These are phyloP conservation scores for Catagonus wagneri DNA, from an alignment of 2,113 vertebrate species.

Conservation along the genomic window DNA sequence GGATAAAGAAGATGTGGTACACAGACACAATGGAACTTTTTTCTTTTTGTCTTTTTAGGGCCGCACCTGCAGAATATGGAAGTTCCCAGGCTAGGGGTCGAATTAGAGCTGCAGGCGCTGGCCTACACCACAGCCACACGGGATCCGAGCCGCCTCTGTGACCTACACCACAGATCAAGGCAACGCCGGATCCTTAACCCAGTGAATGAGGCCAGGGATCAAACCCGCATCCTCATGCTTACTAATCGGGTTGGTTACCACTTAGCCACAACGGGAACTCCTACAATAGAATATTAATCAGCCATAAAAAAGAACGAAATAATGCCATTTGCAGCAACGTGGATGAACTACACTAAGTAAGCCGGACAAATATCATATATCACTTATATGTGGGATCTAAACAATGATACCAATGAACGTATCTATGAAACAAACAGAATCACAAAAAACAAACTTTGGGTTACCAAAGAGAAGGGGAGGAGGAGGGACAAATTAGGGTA, in stretches of 20 bases:
- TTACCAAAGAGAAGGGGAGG: not conserved
- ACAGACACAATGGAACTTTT: fast-evolving
- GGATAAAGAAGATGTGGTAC: fast-evolving
- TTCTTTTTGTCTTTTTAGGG: too few relatives aligned
- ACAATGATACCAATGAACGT: not conserved
- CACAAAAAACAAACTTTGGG: too few relatives aligned
- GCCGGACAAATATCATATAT: not conserved
- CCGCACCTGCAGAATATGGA: too few relatives aligned
- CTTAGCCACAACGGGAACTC: not conserved
- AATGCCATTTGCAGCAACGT: not conserved
- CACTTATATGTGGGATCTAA: not conserved
- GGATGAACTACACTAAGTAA: not conserved
- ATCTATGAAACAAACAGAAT: not conserved
- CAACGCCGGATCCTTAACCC: too few relatives aligned
- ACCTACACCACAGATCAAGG: too few relatives aligned
- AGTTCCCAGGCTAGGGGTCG: too few relatives aligned
- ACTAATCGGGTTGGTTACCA: not conserved
- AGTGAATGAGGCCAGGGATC: too few relatives aligned
- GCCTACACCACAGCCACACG: too few relatives aligned
- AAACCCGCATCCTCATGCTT: too few relatives aligned
- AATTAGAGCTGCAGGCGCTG: too few relatives aligned
- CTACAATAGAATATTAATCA: not conserved
- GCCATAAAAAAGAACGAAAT: not conserved
- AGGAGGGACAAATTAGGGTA: not conserved
- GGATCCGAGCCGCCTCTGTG: too few relatives aligned